Conservation (phyloP, 2,888 invertebrate species). For the Morpho helenor region DNA sequence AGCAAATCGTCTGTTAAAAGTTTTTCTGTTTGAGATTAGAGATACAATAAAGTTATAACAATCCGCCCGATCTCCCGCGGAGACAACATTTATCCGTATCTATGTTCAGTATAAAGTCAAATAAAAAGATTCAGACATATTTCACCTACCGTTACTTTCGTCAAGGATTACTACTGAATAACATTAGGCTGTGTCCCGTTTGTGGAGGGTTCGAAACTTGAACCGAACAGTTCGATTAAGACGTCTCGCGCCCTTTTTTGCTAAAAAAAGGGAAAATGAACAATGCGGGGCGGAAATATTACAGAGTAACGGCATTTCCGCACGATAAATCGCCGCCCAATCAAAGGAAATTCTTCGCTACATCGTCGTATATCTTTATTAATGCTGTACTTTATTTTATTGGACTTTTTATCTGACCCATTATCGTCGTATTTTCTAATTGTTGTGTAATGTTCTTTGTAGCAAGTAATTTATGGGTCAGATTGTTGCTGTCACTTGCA, state of each 20-base stretch:
- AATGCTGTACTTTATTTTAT: slow-evolving; percentile 77
- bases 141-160: slow-evolving; percentile 1
- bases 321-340: slow-evolving; percentile 78
- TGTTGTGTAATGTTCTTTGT: slow-evolving; percentile 38
- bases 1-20: neutral
- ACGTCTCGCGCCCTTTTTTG: slow-evolving; percentile 77
- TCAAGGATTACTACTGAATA: slow-evolving; percentile 1
- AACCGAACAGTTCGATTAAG: slow-evolving; percentile 62
- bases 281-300: slow-evolving; percentile 76
- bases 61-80: slow-evolving; percentile 7
- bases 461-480: slow-evolving; percentile 7
- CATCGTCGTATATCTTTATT: slow-evolving; percentile 71
- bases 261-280: slow-evolving; percentile 77
- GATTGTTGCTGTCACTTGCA: too few relatives aligned
- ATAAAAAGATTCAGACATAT: neutral
- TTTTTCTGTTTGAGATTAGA: slow-evolving; percentile 9
- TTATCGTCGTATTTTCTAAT: slow-evolving; percentile 66
- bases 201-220: slow-evolving; percentile 31
- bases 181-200: slow-evolving; percentile 16
- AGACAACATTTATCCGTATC: slow-evolving; percentile 8
- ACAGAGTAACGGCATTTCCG: slow-evolving; percentile 77
- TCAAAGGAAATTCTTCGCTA: slow-evolving; percentile 68
- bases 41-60: slow-evolving; percentile 8
- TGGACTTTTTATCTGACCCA: slow-evolving; percentile 65
- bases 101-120: neutral